Conservation (phyloP, 2,797 vertebrate species). For the Eospalax fontanierii region DNA sequence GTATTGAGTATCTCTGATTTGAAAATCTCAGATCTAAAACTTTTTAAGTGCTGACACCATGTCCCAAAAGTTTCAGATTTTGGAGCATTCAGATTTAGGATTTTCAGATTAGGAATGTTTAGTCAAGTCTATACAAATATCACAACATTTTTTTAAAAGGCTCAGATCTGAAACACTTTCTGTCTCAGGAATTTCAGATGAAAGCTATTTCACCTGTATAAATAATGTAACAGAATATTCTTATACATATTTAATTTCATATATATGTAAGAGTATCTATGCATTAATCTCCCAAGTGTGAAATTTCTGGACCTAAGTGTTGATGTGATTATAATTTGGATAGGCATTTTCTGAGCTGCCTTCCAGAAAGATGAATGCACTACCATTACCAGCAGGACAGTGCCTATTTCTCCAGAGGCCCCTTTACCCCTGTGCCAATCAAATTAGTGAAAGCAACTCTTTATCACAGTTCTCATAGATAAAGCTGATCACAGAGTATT, state of each 20-base stretch:
- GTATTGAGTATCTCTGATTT: neutral
- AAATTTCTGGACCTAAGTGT: neutral
- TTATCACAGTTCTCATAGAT: neutral
- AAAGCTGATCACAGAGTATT: neutral
- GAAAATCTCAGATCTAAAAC: neutral
- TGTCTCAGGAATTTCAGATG: neutral
- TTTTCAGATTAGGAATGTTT: neutral
- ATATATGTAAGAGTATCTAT: neutral
- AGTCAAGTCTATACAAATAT: neutral
- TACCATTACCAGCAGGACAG: neutral
- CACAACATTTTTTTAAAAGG: neutral
- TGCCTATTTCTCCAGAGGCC: neutral
- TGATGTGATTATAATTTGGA: neutral
- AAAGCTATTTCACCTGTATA: neutral
- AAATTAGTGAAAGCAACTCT: neutral
- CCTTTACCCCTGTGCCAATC: neutral
- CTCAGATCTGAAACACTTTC: neutral
- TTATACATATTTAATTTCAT: neutral
- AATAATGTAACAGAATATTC: neutral
- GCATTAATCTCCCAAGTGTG: neutral
- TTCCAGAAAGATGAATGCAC: neutral
- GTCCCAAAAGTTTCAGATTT: neutral
- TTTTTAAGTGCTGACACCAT: neutral
- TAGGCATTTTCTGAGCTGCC: neutral
- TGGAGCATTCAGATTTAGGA: neutral